Base-by-base conservation (phyloP, 2,888 invertebrate genomes). In the Cataglyphis livida region DNA sequence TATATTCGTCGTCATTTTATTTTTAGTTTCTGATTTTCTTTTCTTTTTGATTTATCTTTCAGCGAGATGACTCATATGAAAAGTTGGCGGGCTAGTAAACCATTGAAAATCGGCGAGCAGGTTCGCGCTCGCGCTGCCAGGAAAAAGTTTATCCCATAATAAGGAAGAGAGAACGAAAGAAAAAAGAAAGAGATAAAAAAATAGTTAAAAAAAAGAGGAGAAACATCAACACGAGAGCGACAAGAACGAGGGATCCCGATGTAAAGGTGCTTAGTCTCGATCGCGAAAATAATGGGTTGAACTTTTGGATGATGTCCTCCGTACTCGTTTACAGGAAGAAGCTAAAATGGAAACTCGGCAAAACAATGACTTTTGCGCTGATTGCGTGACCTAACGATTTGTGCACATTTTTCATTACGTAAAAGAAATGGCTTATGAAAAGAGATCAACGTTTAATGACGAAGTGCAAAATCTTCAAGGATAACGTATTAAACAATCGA, bases 11-110 rank as follows among this genome's bases (percentile, higher is more conserved):
- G 5, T 38, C 62, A 44, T 65, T 71, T 38, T 70, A 4, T 18
- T 82, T 44, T 88, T 89, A 68, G 78, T 89, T 91, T 90, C 89
- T 89, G 85, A 89, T 88, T 92, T 90, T 86, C 88, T 88, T 92
- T 92, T 91, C 87, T 86, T 86, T 91, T 90, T 91, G 88, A 87
- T 91, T 89, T 90, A 76, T 91, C 88, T 91, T 93, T 88, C 93
- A 94, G 94, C 93, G 89, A 54, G 76, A 94, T 92, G 93, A 93
- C 90, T 90, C 91, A 89, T 88, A 88, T 83, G 89, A 89, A 87
- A 89, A 85, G 86, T 70, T 88, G 83, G 84, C 88, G 68, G 85
- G 83, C 86, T 76, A 81, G 85, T 85, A 89, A 89, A 78, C 88
- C 86, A 87, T 85, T 87, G 86, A 89, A 89, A 90, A 87, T 89